Base-by-base conservation (phyloP, 2,888 invertebrate species). In the Isoperla grammatica region DNA sequence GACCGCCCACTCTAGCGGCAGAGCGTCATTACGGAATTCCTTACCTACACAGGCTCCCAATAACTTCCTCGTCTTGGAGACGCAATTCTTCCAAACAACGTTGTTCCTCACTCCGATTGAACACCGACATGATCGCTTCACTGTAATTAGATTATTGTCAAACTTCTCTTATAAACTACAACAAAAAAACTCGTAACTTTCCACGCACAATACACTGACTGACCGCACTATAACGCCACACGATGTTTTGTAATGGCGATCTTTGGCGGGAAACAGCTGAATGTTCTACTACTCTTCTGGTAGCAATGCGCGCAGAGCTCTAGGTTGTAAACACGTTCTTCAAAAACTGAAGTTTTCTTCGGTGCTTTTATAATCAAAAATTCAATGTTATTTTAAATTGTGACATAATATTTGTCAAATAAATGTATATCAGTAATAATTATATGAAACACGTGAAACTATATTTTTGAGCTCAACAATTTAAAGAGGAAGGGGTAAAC, bases 191-290 rank as follows among this genome's bases (percentile, higher is more conserved):
- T 65, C 65, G n/a, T n/a, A 67, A 64, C 65, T 65, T 59, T 61
- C 40, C 20, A 48, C 57, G 42, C 64, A 62, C 61, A 61, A 56
- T 48, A 57, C 59, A 43, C 56, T 39, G 59, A 77, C 76, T 76
- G 67, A 70, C 68, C 71, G 71, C 71, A 71, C 74, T 71, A 71
- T 73, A 71, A 73, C 73, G 72, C 73, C 74, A 72, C 71, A 70
- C 70, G 71, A 73, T 71, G 79, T 79, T 80, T 79, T 79, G 80
- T 80, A 81, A 80, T 80, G 80, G 81, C 79, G 79, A 75, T 76
- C 78, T 79, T 81, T 81, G 81, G 81, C 83, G 83, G 82, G 83
- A 83, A 83, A 83, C 82, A 83, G 82, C 82, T 83, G 81, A 81
- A 81, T 54, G 60, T 65, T 56, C 76, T 77, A 67, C 71, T 68